Base-by-base conservation (phyloP, 1,140 invertebrate genomes). In the Saccostrea glomerata region DNA sequence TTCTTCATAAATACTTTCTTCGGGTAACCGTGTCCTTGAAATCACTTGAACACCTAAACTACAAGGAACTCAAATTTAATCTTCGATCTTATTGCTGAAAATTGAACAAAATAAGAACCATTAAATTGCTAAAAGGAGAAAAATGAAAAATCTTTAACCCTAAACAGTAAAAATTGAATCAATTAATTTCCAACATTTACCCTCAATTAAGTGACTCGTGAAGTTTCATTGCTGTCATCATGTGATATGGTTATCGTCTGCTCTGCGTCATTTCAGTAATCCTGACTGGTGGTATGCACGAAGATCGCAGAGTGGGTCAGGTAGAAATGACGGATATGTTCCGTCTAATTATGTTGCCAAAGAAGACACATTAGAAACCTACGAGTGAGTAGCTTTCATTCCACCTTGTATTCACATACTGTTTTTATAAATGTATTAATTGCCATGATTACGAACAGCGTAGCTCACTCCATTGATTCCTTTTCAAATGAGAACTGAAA, bases 331-430 rank as follows among this genome's bases (percentile, higher is more conserved):
- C 95, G 99, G 99, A 86, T 99, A 99, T 96, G 99, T 99, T 95
- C 99, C 99, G 91, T 99, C 98, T 82, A 99, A 99, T 96, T 99
- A 99, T 97, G 98, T 99, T 90, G 99, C 99, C 90, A 98, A 98
- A 95, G 96, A 99, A 93, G 98, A 99, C 95, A 99, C 98, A 88
- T 99, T 99, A 93, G 99, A 99, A 96, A 98, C 99, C 91, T 98
- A 99, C 97, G 98, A 98, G 98, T 99, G 97, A 98, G 93, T 56
- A 12, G 91, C 86, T 66, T 25, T n/a, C 30, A 23, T 84, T 9
- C 47, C 47, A 47, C 47, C 9, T 7, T 47, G 47, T 47, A 47
- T 9, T 82, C 30, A 4, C 12, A 20, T 30, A 20, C 23, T 30
- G 12, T 54, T 20, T 82, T 82, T 9, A 30, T 63, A 23, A 58